These are phyloP conservation scores for Halcyon chelicuti DNA, from an alignment of 2,797 vertebrate genomes.

Conservation along the genomic window DNA sequence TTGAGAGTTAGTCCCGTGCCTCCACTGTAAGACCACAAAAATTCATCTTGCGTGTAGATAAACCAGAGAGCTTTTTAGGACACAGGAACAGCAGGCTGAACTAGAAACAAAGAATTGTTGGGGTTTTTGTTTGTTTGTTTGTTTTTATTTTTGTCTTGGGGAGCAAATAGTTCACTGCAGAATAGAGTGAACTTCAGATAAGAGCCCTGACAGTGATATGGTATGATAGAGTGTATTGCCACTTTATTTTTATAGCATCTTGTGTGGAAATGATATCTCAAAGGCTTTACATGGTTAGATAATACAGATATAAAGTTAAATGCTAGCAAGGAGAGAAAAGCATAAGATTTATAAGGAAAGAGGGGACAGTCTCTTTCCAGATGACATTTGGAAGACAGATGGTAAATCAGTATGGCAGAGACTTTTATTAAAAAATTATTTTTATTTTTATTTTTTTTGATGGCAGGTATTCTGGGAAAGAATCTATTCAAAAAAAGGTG, in stretches of 20 bases:
- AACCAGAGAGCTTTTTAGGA: neutral
- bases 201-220: conserved; percentile 16
- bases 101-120: neutral
- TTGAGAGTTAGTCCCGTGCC: neutral
- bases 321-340: conserved; percentile 6
- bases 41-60: neutral
- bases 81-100: fast-evolving
- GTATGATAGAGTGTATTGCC: neutral
- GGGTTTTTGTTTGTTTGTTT: too few species aligned
- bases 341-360: neutral
- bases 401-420: neutral
- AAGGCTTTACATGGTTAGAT: conserved; percentile 16
- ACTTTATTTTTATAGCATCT: neutral
- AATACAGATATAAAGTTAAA: conserved; percentile 1
- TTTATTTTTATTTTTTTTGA: neutral
- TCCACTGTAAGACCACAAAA: neutral
- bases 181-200: conserved; percentile 2
- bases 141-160: neutral
- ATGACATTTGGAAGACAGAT: neutral
- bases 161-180: neutral
- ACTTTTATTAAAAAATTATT: neutral
- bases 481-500: neutral
- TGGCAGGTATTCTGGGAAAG: neutral
- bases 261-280: neutral
- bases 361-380: neutral